These are phyloP conservation scores for Eristalinus sepulchralis DNA, from an alignment of 2,888 invertebrate species.

Conservation along the genomic window DNA sequence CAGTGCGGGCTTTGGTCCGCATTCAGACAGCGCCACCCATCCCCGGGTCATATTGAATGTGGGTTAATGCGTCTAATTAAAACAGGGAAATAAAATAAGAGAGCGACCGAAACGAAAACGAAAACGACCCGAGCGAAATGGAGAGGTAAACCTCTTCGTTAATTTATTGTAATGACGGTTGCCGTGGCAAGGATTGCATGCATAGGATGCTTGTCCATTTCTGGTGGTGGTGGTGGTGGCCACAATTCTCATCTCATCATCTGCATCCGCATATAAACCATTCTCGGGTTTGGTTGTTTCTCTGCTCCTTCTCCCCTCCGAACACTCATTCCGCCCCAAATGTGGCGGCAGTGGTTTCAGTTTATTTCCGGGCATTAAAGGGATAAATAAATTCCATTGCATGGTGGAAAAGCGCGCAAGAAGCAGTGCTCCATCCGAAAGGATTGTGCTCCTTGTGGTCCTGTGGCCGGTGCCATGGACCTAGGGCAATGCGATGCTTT, in stretches of 20 bases:
- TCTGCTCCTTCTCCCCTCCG: background rate
- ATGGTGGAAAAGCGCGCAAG: conserved; percentile 14
- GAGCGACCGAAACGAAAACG: conserved; percentile 42
- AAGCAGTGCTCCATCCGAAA: conserved; percentile 27
- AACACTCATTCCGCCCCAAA: conserved; percentile 6
- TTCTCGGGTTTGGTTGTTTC: conserved; percentile 13
- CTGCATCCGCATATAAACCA: conserved; percentile 62
- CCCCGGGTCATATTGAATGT: conserved; percentile 51
- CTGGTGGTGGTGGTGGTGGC: conserved; percentile 16
- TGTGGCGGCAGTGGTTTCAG: conserved; percentile 32
- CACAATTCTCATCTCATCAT: conserved; percentile 52
- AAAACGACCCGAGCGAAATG: conserved; percentile 44
- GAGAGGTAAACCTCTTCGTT: conserved; percentile 57
- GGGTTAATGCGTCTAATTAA: conserved; percentile 69
- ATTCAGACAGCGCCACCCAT: conserved; percentile 22
- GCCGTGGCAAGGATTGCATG: conserved; percentile 62
- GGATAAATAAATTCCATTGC: conserved; percentile 62
- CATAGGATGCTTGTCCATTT: conserved; percentile 28
- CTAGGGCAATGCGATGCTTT: conserved; percentile 13
- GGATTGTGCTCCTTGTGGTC: conserved; percentile 34
- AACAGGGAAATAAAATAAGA: conserved; percentile 62
- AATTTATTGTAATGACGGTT: conserved; percentile 70
- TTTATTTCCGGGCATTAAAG: conserved; percentile 68
- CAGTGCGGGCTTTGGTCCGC: conserved; percentile 13
- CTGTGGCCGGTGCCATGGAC: conserved; percentile 5